Conservation (phyloP, 2,888 invertebrate species). For the Lobophora halterata region DNA sequence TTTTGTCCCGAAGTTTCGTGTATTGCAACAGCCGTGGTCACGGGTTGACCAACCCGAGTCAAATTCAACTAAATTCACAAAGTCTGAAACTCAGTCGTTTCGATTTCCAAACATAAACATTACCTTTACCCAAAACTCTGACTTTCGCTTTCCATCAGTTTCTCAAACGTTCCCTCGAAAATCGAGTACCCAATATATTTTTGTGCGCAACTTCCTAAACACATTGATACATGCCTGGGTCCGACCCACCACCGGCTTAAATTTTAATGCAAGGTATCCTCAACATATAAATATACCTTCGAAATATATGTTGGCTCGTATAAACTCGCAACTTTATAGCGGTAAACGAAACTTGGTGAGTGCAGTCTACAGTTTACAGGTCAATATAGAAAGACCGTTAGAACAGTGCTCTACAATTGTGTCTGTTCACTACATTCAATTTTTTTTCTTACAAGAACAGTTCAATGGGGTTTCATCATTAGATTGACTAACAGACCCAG, state of each 20-base stretch:
- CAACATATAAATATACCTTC: conserved; percentile 20
- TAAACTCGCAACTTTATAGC: conserved; percentile 28
- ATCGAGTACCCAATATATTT: conserved; percentile 34
- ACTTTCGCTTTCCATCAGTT: conserved; percentile 22
- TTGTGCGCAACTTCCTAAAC: conserved; percentile 35
- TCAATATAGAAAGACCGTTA: conserved; percentile 29
- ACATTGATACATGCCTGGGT: conserved; percentile 35
- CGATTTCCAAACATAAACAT: conserved; percentile 23
- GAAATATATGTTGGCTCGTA: conserved; percentile 24
- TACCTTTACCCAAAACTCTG: conserved; percentile 18
- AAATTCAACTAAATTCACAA: conserved; percentile 3
- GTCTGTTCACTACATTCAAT: no score
- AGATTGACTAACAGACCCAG: no score
- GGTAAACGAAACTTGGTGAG: conserved; percentile 24
- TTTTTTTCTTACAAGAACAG: no score
- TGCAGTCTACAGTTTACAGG: conserved; percentile 23
- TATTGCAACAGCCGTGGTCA: no score
- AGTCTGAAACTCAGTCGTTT: conserved; percentile 3
- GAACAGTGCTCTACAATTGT: no score
- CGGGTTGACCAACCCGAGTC: no score
- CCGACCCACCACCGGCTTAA: conserved; percentile 34
- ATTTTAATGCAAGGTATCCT: conserved; percentile 35
- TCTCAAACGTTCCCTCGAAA: conserved; percentile 28
- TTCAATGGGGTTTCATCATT: no score
- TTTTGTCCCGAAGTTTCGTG: no score